Evolutionary conservation across 2,888 invertebrate genomes (phyloP).

Genomic region (Tetheella fluctuosa): DNA sequence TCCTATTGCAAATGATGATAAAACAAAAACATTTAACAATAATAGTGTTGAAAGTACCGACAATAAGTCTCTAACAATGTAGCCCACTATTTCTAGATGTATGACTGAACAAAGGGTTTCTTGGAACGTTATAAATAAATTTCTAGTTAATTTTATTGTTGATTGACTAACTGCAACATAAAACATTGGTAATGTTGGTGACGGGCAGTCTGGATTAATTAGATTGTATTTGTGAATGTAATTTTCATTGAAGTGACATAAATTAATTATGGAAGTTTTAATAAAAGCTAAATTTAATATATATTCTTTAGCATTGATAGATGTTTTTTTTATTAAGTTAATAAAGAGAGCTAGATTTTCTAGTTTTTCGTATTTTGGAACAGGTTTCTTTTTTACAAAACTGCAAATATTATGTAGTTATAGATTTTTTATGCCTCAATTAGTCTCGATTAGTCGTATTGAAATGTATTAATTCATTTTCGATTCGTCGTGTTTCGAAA

Average conservation of each 20-base stretch:
- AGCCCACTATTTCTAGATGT: conserved; percentile 28
- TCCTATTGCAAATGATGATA: background rate
- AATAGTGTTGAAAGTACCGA: background rate
- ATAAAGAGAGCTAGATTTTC: background rate
- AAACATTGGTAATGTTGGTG: background rate
- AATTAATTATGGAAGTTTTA: background rate
- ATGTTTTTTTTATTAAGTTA: background rate
- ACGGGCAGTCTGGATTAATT: background rate
- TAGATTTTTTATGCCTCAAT: no score
- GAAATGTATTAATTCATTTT: no score
- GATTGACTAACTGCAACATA: conserved; percentile 19
- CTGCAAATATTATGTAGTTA: no score
- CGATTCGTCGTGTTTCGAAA: no score
- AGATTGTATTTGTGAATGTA: background rate
- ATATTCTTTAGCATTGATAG: background rate
- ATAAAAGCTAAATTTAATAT: background rate
- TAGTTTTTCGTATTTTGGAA: no score
- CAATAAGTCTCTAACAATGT: background rate
- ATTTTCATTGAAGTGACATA: background rate
- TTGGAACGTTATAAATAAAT: conserved; percentile 31
- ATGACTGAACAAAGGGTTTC: conserved; percentile 38
- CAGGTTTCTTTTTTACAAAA: no score
- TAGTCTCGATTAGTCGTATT: no score
- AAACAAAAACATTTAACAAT: background rate
- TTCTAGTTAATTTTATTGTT: conserved; percentile 25